phyloP scores from a whole-genome alignment of 2,888 invertebrate species.

The Sipha maydis region DNA sequence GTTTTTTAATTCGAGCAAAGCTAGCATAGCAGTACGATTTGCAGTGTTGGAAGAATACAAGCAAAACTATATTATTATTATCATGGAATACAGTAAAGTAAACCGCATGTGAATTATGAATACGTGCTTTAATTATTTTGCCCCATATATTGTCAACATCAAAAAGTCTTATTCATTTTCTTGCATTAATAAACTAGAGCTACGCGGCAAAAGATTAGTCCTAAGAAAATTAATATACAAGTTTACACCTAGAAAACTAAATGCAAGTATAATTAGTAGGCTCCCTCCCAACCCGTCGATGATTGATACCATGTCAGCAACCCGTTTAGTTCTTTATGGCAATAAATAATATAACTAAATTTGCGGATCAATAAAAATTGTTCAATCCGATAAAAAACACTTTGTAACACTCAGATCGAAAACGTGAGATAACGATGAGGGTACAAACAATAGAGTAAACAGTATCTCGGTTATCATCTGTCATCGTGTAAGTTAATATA shows the following conservation, averaged over 20 bases:
- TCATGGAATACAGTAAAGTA: background rate
- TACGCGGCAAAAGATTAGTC: background rate
- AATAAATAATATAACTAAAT: no score
- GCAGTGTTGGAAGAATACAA: background rate
- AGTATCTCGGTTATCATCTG: no score
- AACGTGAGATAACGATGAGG: no score
- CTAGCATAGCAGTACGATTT: background rate
- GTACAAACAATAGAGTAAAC: no score
- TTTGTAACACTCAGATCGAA: no score
- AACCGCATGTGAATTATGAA: background rate
- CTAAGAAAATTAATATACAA: background rate
- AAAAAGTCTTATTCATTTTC: background rate
- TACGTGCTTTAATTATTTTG: constrained; percentile 16
- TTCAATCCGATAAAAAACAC: no score
- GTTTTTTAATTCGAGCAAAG: no score
- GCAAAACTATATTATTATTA: background rate
- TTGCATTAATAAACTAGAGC: background rate
- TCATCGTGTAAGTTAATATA: no score
- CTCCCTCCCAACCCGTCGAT: no score
- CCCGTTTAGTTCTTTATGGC: no score
- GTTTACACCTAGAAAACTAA: background rate
- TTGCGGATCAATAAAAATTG: no score
- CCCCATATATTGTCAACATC: background rate
- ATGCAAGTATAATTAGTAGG: background rate
- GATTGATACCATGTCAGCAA: no score